Percentiles rank a stretch among this genome's conserved stretches.
Evolutionary conservation across 2,797 vertebrate genomes (phyloP).

Genomic region (Enteromius trimaculatus): DNA sequence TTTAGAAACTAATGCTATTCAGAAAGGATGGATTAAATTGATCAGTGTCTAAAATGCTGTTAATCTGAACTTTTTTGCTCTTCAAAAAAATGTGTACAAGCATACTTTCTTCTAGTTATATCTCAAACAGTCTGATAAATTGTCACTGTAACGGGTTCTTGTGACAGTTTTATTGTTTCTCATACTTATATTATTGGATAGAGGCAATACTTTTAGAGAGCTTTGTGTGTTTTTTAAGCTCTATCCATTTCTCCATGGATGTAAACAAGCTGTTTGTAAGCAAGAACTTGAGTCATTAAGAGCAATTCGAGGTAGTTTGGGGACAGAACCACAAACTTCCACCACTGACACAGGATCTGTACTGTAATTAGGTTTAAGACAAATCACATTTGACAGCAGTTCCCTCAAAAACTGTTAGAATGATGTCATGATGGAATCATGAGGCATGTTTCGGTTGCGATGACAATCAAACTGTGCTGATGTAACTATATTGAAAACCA

Average conservation of each 20-base stretch:
- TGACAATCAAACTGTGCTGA: conserved; percentile 16
- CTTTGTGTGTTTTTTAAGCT: background rate
- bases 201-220: background rate
- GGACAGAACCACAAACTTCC: conserved; percentile 44
- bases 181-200: background rate
- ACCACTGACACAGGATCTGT: conserved; percentile 32
- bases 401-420: conserved; percentile 36
- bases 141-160: background rate
- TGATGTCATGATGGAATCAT: conserved; percentile 52
- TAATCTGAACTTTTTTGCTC: background rate
- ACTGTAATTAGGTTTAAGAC: conserved; percentile 41
- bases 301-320: conserved; percentile 33
- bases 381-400: conserved; percentile 36
- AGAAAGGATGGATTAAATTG: background rate
- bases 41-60: background rate
- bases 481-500: conserved; percentile 18
- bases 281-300: conserved; percentile 24
- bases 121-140: background rate
- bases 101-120: background rate
- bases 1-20: background rate
- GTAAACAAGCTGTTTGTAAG: conserved; percentile 10
- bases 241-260: background rate
- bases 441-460: conserved; percentile 20
- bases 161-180: background rate
- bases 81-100: no score